A percentile compares a stretch with the other conserved stretches of the same genome.
Evolutionary conservation across 2,797 vertebrate species (phyloP).

Genomic region (Megalops cyprinoides): DNA sequence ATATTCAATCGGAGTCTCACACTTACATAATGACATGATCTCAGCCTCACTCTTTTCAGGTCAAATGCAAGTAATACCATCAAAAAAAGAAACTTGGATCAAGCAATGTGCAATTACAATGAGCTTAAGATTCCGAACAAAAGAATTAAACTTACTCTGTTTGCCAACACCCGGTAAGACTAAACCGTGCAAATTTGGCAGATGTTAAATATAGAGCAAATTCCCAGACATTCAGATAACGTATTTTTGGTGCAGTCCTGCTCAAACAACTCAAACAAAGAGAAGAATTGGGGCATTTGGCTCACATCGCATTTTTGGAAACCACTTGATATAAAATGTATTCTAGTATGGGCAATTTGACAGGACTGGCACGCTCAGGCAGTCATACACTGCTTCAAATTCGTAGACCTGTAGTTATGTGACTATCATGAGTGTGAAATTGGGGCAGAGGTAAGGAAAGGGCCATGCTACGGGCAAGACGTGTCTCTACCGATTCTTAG

Average conservation of each 20-base stretch:
- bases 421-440: background rate
- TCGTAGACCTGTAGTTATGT: background rate
- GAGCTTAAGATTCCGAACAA: background rate
- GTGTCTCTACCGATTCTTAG: background rate
- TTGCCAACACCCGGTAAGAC: background rate
- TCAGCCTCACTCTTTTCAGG: background rate
- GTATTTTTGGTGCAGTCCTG: background rate
- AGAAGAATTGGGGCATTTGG: background rate
- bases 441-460: background rate
- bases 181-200: background rate
- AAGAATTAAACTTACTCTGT: background rate
- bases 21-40: conserved; percentile 33
- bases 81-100: background rate
- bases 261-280: background rate
- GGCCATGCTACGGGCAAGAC: background rate
- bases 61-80: background rate
- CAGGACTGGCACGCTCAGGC: background rate
- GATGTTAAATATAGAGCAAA: no score
- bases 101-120: background rate
- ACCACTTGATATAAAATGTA: background rate
- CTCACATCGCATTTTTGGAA: background rate
- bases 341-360: background rate
- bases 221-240: background rate
- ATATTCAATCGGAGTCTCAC: conserved; percentile 15
- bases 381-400: background rate